Base-by-base conservation (phyloP, 2,888 invertebrate species). In the Tipula confusa region DNA sequence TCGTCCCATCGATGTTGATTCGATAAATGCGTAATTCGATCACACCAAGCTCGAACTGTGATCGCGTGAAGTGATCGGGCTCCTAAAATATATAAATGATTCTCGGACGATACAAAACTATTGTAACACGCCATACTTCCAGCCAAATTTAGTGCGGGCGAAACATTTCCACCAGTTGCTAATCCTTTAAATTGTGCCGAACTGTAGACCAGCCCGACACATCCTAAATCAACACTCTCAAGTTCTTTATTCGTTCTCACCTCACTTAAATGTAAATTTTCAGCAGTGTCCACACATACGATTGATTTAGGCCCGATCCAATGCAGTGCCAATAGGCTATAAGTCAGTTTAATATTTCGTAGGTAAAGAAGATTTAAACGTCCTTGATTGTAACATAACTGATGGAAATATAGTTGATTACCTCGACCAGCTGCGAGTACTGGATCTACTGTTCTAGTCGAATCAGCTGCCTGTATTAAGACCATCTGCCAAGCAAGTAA, bases 161-260 rank as follows among this genome's bases (percentile, higher is more conserved):
- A 92, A 86, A 94, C 99, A 88, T 97, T 97, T 0, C 98, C 98
- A 5, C 99, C 99, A 0, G 98, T 98, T 85, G 98, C 97, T 64
- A 98, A 91, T 0, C 96, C 98, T 91, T 97, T 93, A 87, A 94
- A 95, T 87, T 89, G 96, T 79, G 96, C 95, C 36, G 96, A 96
- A 80, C 95, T 94, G 87, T 97, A 97, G 0, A 97, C 95, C 64
- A 97, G 91, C 64, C 95, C 94, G 15, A 96, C 94, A 87, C 92
- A 92, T 36, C 94, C 94, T 85, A 97, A 91, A 88, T 97, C 97
- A 85, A 96, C 90, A 29, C 94, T 92, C 90, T 97, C 96, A 24
- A 96, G 91, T 89, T 97, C 97, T 86, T 96, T 95, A 87, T 97
- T 96, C 0, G 94, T 93, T 85, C 97, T 93, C 1, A 98, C 97